Conservation (phyloP, 2,113 vertebrate species). For the Aspiorhynchus laticeps region DNA sequence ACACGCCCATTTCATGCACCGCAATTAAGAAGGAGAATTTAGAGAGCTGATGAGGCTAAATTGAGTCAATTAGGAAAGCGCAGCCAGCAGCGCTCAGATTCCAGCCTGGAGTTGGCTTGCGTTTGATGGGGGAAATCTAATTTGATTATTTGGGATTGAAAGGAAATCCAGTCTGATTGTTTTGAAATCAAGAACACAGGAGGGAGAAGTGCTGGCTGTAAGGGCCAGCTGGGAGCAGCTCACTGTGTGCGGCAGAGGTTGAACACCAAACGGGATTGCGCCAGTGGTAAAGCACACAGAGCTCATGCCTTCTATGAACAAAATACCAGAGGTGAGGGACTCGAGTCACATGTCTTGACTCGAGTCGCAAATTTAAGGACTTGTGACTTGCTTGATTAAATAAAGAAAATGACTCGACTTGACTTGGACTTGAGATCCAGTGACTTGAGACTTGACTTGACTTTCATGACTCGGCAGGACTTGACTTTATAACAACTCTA, state of each 20-base stretch:
- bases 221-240: conserved; percentile 40
- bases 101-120: conserved; percentile 38
- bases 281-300: too few relatives aligned
- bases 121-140: conserved; percentile 49
- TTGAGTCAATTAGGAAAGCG: conserved; percentile 68
- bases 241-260: conserved; percentile 58
- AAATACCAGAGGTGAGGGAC: too few relatives aligned
- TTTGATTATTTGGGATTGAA: conserved; percentile 57
- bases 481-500: too few relatives aligned
- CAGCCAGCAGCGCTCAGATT: conserved; percentile 59
- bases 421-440: too few relatives aligned
- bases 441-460: too few relatives aligned
- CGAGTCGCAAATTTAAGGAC: too few relatives aligned
- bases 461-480: too few relatives aligned
- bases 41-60: conserved; percentile 64
- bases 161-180: conserved; percentile 58
- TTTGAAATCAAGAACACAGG: conserved; percentile 50
- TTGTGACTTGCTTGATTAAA: too few relatives aligned
- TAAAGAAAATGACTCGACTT: too few relatives aligned
- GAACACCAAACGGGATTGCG: conserved; percentile 35
- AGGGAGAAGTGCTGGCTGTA: conserved; percentile 14
- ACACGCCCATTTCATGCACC: conserved; percentile 29
- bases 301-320: neutral
- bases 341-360: too few relatives aligned
- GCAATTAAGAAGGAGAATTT: conserved; percentile 50